Percentiles rank a stretch among this genome's conserved stretches.
Conservation (phyloP, 2,888 invertebrate genomes). For the Phorcus lineatus region DNA sequence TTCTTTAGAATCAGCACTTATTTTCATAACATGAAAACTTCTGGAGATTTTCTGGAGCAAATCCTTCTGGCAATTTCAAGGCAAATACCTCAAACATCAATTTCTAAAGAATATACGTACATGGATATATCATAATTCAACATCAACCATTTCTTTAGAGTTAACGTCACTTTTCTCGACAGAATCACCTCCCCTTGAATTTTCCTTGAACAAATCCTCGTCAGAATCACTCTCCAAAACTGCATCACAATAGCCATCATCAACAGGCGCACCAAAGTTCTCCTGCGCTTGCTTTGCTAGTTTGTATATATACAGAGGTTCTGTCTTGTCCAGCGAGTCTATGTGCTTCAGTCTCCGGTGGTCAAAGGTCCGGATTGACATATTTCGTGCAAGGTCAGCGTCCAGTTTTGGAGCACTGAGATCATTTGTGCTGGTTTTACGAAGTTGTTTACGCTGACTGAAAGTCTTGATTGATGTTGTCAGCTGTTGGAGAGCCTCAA, state of each 20-base stretch:
- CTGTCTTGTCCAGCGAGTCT: conserved; percentile 52
- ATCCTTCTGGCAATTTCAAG: no score
- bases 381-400: conserved; percentile 39
- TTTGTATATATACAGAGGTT: conserved; percentile 57
- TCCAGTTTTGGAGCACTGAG: conserved; percentile 44
- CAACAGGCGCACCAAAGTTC: neutral
- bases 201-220: neutral
- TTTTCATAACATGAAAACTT: no score
- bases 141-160: no score
- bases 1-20: no score
- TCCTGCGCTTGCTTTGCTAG: conserved; percentile 29
- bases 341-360: conserved; percentile 49
- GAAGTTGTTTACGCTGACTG: conserved; percentile 48
- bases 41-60: no score
- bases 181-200: no score
- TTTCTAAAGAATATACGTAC: no score
- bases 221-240: neutral
- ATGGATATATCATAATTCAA: no score
- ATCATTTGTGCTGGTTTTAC: conserved; percentile 47
- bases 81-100: no score
- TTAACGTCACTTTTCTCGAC: no score
- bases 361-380: conserved; percentile 60
- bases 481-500: conserved; percentile 46
- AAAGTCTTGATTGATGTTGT: conserved; percentile 54
- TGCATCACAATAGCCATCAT: neutral